Evolutionary conservation across 2,888 invertebrate genomes (phyloP).

Genomic region (Maniola hyperantus): DNA sequence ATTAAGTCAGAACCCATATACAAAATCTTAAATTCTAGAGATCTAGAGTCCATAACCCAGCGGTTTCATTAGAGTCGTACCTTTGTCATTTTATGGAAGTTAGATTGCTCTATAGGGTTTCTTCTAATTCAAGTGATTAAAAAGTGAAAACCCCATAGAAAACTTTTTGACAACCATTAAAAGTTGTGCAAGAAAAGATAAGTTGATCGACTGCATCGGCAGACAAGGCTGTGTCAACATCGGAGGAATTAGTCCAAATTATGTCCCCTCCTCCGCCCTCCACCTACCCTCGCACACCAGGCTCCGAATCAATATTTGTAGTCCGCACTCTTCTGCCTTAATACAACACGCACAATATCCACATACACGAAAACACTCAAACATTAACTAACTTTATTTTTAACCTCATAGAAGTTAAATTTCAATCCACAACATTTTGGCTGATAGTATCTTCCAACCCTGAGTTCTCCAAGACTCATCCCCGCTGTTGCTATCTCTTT

Average conservation of each 20-base stretch:
- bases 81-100: too few species aligned
- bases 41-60: too few species aligned
- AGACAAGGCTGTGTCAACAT: constrained; percentile 79
- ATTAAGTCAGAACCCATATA: too few species aligned
- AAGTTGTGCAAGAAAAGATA: constrained; percentile 65
- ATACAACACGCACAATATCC: constrained; percentile 79
- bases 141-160: constrained; percentile 29
- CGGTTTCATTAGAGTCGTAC: too few species aligned
- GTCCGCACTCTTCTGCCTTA: constrained; percentile 82
- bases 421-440: constrained; percentile 29
- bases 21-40: too few species aligned
- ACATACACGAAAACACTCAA: constrained; percentile 47
- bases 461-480: constrained; percentile 61
- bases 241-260: constrained; percentile 82
- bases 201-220: constrained; percentile 66
- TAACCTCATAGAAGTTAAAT: constrained; percentile 27
- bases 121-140: neutral
- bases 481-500: constrained; percentile 72
- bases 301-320: constrained; percentile 82
- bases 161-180: constrained; percentile 43
- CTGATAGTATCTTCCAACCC: constrained; percentile 47
- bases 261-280: constrained; percentile 63
- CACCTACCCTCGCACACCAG: constrained; percentile 55
- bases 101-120: too few species aligned
- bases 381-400: constrained; percentile 35